Percentiles rank a stretch among this genome's conserved stretches.
phyloP scores from a whole-genome alignment of 2,113 vertebrate genomes.

The Ibidorhyncha struthersii region DNA sequence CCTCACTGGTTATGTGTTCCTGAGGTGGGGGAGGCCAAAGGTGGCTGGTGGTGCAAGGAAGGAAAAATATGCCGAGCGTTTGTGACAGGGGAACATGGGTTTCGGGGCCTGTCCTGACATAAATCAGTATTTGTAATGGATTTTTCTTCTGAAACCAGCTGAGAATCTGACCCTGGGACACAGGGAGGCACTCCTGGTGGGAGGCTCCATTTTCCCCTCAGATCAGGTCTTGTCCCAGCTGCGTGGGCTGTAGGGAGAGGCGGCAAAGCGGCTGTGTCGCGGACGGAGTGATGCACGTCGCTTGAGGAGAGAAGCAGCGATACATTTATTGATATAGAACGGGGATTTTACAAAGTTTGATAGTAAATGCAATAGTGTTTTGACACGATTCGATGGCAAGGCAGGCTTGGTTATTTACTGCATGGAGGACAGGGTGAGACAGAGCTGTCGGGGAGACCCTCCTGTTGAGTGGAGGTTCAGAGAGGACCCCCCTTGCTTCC shows the following conservation, averaged over 20 bases:
- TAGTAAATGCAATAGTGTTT: too few species aligned
- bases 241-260: rapidly evolving
- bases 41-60: not conserved
- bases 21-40: too few species aligned
- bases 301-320: too few species aligned
- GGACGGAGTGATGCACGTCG: too few species aligned
- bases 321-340: too few species aligned
- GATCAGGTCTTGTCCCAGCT: not conserved
- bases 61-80: rapidly evolving
- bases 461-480: too few species aligned
- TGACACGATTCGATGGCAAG: too few species aligned
- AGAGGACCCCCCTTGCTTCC: too few species aligned
- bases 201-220: not conserved
- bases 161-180: not conserved
- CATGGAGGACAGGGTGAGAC: too few species aligned
- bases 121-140: not conserved
- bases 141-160: not conserved
- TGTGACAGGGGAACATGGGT: not conserved
- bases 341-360: too few species aligned
- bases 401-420: too few species aligned
- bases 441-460: too few species aligned
- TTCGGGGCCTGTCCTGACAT: not conserved
- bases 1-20: not conserved
- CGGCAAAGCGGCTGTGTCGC: not conserved
- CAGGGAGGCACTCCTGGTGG: not conserved